Evolutionary conservation across 2,113 vertebrate species (phyloP).

Genomic region (Plectropomus leopardus): DNA sequence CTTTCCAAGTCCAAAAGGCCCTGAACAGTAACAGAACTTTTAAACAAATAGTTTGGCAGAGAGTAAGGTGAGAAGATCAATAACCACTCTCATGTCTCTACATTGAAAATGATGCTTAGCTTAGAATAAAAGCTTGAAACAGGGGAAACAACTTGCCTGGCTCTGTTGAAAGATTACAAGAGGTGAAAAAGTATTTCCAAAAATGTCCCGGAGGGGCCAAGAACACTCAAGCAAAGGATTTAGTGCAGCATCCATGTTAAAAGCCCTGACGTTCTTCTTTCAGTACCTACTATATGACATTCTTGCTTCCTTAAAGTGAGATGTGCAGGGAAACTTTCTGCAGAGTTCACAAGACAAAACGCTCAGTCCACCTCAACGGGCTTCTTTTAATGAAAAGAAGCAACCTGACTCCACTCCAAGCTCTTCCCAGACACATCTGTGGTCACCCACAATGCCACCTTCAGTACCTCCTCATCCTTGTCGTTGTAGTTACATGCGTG

Average conservation of each 20-base stretch:
- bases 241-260: too few species aligned
- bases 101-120: background rate
- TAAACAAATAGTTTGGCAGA: background rate
- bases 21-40: conserved; percentile 3
- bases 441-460: conserved; percentile 6
- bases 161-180: background rate
- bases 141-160: background rate
- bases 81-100: background rate
- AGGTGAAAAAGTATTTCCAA: background rate
- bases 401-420: conserved; percentile 24
- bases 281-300: background rate
- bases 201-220: background rate
- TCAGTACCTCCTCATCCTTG: conserved; percentile 32
- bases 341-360: too few species aligned
- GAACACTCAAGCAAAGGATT: background rate
- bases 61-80: background rate
- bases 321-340: background rate
- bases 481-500: conserved; percentile 27
- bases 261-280: background rate
- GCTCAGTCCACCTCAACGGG: background rate
- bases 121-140: background rate
- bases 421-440: conserved; percentile 16
- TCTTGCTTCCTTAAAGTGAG: background rate
- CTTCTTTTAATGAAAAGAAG: conserved; percentile 14
- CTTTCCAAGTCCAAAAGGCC: conserved; percentile 9